Base-by-base conservation (phyloP, 2,888 invertebrate genomes). In the Taphrorychus bicolor region DNA sequence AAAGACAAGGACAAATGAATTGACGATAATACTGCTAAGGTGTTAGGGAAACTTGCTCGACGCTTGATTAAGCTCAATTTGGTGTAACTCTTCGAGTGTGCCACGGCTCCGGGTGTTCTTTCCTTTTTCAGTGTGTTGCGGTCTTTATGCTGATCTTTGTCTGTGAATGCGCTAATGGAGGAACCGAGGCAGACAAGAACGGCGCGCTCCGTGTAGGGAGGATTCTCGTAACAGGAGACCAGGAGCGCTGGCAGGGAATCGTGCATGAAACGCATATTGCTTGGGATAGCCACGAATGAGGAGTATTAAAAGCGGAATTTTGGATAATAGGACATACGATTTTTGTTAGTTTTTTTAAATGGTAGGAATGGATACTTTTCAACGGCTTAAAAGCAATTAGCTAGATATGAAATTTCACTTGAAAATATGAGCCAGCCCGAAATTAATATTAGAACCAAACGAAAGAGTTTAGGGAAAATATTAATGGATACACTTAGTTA, bases 201-300 rank as follows among this genome's bases (percentile, higher is more conserved):
- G 76, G 77, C 77, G 77, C 77, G 78, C 78, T 79, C 78, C 77
- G 76, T 77, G 75, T 75, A 70, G 65, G 66, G 69, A 73, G 74
- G 74, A 74, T 76, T 74, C 73, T 49, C 45, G 45, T 74, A 77
- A 61, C 75, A 77, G 78, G 78, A 76, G 70, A 58, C 51, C 76
- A 78, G 74, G 19, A 17, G 17, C 18, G 21, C 5, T 9, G 51
- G 51, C 7, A 21, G 32, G 32, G 3, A 2, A 32, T n/a, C n/a
- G n/a, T n/a, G n/a, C n/a, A n/a, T n/a, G n/a, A n/a, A n/a, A n/a
- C n/a, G n/a, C n/a, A n/a, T n/a, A n/a, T n/a, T n/a, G n/a, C n/a
- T n/a, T n/a, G n/a, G n/a, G n/a, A n/a, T n/a, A n/a, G n/a, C n/a
- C n/a, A n/a, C n/a, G n/a, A n/a, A n/a, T n/a, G n/a, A n/a, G n/a